Base-by-base conservation (phyloP, 2,113 vertebrate genomes). In the Paralichthys olivaceus region DNA sequence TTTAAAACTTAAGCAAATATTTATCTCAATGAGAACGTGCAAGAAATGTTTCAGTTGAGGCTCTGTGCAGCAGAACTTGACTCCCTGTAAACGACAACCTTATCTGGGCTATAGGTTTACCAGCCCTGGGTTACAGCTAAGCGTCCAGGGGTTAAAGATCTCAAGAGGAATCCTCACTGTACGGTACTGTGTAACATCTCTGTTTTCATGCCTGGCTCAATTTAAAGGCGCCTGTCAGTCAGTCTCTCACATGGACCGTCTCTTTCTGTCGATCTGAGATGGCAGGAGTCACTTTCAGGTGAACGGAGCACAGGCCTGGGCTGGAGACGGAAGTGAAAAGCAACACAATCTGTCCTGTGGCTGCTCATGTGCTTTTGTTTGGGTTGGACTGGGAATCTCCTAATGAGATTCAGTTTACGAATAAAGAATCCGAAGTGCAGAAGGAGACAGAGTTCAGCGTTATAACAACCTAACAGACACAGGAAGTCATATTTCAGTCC, bases 91-190 rank as follows among this genome's bases (percentile, higher is more conserved):
- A 13, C 20, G 37, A 60, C 26, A 29, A 85, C 53, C n/a, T 22
- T 28, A 87, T 68, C 81, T 7, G 53, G 65, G 56, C 63, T 57
- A 77, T 87, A 81, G 63, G 64, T 75, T 86, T 83, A 83, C 83
- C 3, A 76, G 77, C 77, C 1, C 26, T 4, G 34, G 22, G 62
- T 43, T 40, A 12, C 3, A 22, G 73, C 54, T 43, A 58, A 55
- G 61, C 19, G 63, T n/a, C 26, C 29, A 22, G 2, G 12, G 77
- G 67, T 65, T 80, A 69, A 85, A 80, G 60, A 69, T 56, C 37
- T 65, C 34, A 40, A 28, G 20, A 43, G 7, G 37, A 75, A 58
- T 23, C 7, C 69, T 84, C 70, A 78, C 82, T 70, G 72, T 47
- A 68, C 29, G 4, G 14, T 26, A 45, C 43, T 51, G 56, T 51